Evolutionary conservation across 1,140 invertebrate genomes (phyloP), one percentile per base, ranked within the genome.

Genomic region (Notospermus geniculatus): DNA sequence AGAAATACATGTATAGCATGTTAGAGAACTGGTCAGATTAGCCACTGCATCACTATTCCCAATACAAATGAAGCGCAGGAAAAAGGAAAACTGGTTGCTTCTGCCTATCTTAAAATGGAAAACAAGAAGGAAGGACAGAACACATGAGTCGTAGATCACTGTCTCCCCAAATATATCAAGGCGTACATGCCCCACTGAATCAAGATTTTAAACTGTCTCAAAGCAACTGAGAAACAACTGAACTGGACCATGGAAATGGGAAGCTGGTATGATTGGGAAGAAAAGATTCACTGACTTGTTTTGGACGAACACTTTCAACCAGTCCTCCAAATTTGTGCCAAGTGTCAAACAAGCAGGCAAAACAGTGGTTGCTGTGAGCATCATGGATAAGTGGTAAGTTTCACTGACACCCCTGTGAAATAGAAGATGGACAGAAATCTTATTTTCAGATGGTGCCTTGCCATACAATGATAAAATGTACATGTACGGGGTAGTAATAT

Each of bases 361-460:
- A 55, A 87, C 83, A 25, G 88, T 88, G n/a, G 91, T 78, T 2
- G 84, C 74, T 13, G 87, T 85, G 61, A 91, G 66, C 45, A 90
- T 81, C 25, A 86, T 54, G 28, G 88, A 85, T 65, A 91, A 85
- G 82, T 89, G 87, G 11, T 88, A 84, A 1, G 90, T 91, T 74
- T 90, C 87, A 52, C 64, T 50, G 28, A 60, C 65, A 5, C 65
- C 60, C 25, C 73, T 75, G 60, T 57, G 68, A 62, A 58, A 45
- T 22, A 56, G 41, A 55, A 5, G 25, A 23, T 50, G n/a, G n/a
- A n/a, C n/a, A n/a, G n/a, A n/a, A n/a, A n/a, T n/a, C n/a, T n/a
- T n/a, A n/a, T n/a, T n/a, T n/a, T n/a, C n/a, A n/a, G n/a, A n/a
- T n/a, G n/a, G n/a, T n/a, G n/a, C n/a, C n/a, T n/a, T n/a, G n/a